Evolutionary conservation across 35 echinoderm and acorn worm genomes (phyloP).

Genomic region (Ophiothrix spiculata): DNA sequence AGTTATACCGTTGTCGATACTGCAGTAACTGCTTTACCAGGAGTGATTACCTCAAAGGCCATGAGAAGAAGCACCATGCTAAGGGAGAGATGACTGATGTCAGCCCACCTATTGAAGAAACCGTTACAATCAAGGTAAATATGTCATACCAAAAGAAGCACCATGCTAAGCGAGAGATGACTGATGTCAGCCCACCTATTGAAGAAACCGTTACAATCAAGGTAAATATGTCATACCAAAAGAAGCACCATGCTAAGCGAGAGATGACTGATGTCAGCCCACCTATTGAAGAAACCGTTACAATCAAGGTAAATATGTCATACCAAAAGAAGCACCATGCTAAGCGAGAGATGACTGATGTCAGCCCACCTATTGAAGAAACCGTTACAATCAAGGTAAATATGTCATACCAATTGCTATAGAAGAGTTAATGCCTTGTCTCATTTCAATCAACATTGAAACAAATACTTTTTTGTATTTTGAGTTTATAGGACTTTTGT

Average conservation of each 20-base stretch:
- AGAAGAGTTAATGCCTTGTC: too few relatives aligned
- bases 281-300: constrained; percentile 93
- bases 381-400: constrained; percentile 98
- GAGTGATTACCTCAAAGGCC: constrained; percentile 94
- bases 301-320: constrained; percentile 99
- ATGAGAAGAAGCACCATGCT: constrained; percentile 89
- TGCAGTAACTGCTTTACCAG: constrained; percentile 94
- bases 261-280: constrained; percentile 64
- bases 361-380: constrained; percentile 81
- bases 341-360: constrained; percentile 66
- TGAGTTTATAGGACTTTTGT: too few relatives aligned
- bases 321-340: constrained; percentile 89
- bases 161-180: constrained; percentile 68
- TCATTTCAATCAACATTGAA: too few relatives aligned
- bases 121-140: constrained; percentile 98
- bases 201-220: constrained; percentile 99
- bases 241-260: constrained; percentile 79
- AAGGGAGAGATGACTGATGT: constrained; percentile 70
- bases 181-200: constrained; percentile 63
- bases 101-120: constrained; percentile 86
- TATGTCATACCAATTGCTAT: too few relatives aligned
- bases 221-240: constrained; percentile 58
- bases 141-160: too few relatives aligned
- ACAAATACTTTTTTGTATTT: too few relatives aligned
- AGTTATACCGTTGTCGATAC: constrained; percentile 81